A percentile compares a stretch with the other conserved stretches of the same genome.
Evolutionary conservation across 2,113 vertebrate genomes (phyloP).

Genomic region (Lontra canadensis): DNA sequence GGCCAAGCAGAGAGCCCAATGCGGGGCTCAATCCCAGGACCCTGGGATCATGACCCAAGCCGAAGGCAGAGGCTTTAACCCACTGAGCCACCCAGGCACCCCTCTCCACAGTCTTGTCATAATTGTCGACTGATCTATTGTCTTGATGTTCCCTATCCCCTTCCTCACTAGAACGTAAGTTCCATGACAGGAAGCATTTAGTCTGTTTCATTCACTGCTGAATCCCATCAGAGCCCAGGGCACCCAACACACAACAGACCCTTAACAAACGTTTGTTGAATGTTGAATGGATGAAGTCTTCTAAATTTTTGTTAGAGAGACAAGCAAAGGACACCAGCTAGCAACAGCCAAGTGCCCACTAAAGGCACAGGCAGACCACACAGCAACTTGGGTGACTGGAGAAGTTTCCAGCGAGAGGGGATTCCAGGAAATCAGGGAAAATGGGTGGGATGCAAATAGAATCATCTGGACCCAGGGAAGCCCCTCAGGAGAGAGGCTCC

Average conservation of each 20-base stretch:
- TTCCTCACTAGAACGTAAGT: not conserved
- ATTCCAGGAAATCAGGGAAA: not conserved
- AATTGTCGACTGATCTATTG: not conserved
- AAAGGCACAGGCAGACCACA: not conserved
- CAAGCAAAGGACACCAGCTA: not conserved
- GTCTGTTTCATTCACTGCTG: not conserved
- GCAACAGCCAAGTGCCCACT: not conserved
- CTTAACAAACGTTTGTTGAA: not conserved
- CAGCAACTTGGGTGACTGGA: not conserved
- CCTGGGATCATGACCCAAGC: too few relatives aligned
- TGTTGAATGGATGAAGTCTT: not conserved
- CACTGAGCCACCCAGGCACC: too few relatives aligned
- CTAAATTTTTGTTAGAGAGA: not conserved
- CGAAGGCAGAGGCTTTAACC: too few relatives aligned
- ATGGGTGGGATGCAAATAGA: not conserved
- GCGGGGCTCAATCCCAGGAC: too few relatives aligned
- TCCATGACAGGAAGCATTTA: too few relatives aligned
- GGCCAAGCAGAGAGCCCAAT: too few relatives aligned
- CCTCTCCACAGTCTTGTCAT: not conserved
- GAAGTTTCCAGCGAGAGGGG: not conserved
- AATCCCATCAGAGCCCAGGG: not conserved
- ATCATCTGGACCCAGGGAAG: not conserved
- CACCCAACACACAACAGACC: not conserved
- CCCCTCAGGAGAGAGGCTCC: not conserved
- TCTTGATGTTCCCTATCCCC: not conserved